Percentiles rank a stretch among this genome's conserved stretches.
Evolutionary conservation across 2,113 vertebrate species (phyloP).

Genomic region (Sprattus sprattus): DNA sequence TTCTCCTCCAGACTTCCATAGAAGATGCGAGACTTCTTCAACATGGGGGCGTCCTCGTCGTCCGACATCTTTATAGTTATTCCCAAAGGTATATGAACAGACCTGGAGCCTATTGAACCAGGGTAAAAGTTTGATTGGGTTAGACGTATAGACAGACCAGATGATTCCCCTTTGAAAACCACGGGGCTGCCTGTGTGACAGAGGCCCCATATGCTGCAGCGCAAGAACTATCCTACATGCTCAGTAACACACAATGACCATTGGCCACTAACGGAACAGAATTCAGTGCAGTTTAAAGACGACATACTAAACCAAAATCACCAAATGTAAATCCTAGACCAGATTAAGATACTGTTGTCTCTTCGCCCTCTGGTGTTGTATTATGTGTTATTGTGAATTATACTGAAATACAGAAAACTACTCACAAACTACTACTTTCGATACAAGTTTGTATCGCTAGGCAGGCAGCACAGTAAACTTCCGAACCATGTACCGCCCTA

Average conservation of each 20-base stretch:
- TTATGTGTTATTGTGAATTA: background rate
- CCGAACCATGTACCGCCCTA: background rate
- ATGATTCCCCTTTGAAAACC: background rate
- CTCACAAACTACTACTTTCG: background rate
- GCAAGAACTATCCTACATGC: too few relatives aligned
- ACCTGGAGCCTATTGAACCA: background rate
- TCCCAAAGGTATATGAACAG: background rate
- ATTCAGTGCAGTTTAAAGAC: too few relatives aligned
- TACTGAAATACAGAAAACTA: background rate
- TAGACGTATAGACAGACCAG: background rate
- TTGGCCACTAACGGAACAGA: too few relatives aligned
- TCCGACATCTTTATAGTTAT: conserved; percentile 68
- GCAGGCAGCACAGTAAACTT: background rate
- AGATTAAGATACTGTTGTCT: too few relatives aligned
- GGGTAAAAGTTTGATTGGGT: background rate
- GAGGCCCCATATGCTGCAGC: background rate
- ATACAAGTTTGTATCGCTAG: background rate
- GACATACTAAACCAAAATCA: too few relatives aligned
- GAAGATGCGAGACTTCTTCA: conserved; percentile 85
- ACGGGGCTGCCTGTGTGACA: background rate
- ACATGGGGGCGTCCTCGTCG: conserved; percentile 72
- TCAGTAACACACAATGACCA: too few relatives aligned
- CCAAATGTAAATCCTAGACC: too few relatives aligned
- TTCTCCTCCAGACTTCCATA: conserved; percentile 96
- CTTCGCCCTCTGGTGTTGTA: background rate